These are phyloP conservation scores for Magallana angulata DNA, from an alignment of 1,140 invertebrate species.

Conservation along the genomic window DNA sequence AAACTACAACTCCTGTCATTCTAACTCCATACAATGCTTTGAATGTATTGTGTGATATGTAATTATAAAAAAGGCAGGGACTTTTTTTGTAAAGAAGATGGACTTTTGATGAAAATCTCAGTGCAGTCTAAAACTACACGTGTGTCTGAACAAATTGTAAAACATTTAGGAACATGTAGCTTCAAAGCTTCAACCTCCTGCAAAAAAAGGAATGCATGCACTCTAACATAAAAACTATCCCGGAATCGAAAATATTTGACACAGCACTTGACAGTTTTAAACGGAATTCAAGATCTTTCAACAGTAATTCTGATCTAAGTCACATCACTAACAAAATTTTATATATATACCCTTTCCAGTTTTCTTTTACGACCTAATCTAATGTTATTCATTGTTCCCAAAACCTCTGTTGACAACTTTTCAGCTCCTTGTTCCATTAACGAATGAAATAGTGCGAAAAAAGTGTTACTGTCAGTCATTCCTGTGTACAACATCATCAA, in stretches of 20 bases:
- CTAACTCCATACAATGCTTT: conserved; percentile 51
- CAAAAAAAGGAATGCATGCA: conserved; percentile 43
- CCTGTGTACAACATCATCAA: too few relatives aligned
- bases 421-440: too few relatives aligned
- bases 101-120: conserved; percentile 57
- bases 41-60: conserved; percentile 58
- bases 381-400: too few relatives aligned
- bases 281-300: not conserved
- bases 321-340: too few relatives aligned
- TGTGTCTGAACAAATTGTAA: conserved; percentile 48
- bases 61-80: conserved; percentile 49
- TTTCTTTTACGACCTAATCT: too few relatives aligned
- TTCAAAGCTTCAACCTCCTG: conserved; percentile 2
- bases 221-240: conserved; percentile 40
- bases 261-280: conserved; percentile 47
- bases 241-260: conserved; percentile 35
- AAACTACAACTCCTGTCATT: conserved; percentile 48
- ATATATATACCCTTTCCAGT: too few relatives aligned
- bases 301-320: conserved; percentile 18
- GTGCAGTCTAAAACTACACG: conserved; percentile 53
- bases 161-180: conserved; percentile 6
- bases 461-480: too few relatives aligned
- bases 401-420: too few relatives aligned
- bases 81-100: conserved; percentile 54
- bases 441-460: too few relatives aligned